phyloP scores from a whole-genome alignment of 2,888 invertebrate species.

The Heliothis peltigera region DNA sequence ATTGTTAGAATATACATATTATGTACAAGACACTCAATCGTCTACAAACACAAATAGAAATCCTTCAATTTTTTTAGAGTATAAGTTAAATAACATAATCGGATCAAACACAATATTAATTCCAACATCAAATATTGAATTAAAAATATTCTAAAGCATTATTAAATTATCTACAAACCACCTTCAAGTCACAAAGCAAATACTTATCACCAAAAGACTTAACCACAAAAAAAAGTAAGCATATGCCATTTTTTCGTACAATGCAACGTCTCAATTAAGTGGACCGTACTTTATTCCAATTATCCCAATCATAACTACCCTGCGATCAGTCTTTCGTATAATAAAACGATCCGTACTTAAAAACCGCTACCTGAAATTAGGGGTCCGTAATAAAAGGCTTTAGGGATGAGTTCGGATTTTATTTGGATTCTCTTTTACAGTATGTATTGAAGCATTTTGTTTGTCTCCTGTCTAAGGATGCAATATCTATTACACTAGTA shows the following conservation, averaged over 20 bases:
- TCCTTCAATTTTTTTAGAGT: neutral
- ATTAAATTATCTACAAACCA: constrained; percentile 1
- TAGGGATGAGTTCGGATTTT: neutral
- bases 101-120: constrained; percentile 19
- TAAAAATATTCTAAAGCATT: constrained; percentile 17
- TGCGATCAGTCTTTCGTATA: constrained; percentile 50
- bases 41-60: neutral
- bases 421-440: neutral
- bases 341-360: constrained; percentile 49
- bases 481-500: neutral
- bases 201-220: constrained; percentile 37
- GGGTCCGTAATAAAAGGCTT: constrained; percentile 29
- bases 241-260: constrained; percentile 47
- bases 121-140: constrained; percentile 6
- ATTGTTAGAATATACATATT: too few relatives aligned
- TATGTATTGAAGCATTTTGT: too few relatives aligned
- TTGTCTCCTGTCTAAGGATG: too few relatives aligned
- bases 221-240: constrained; percentile 34
- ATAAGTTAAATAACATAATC: constrained; percentile 7
- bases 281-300: constrained; percentile 52
- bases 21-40: neutral
- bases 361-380: constrained; percentile 58
- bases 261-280: constrained; percentile 53
- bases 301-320: constrained; percentile 54
- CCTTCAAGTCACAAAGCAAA: constrained; percentile 44